Conservation (phyloP, 1,140 invertebrate genomes). For the Aradophagus sp. region DNA sequence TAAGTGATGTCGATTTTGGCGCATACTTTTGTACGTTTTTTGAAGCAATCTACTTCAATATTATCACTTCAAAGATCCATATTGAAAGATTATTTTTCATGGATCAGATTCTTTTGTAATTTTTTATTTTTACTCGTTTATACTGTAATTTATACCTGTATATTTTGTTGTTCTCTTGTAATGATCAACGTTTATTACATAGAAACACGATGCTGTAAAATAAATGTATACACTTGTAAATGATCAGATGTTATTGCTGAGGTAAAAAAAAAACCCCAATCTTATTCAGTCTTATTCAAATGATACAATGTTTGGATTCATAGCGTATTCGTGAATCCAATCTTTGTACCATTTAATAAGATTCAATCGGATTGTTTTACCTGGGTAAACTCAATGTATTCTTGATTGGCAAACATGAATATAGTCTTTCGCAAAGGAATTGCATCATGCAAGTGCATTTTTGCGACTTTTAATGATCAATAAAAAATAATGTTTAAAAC, state of each 20-base stretch:
- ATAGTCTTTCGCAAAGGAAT: no score
- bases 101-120: conserved; percentile 27
- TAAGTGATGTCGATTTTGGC: conserved; percentile 13
- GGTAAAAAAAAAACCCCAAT: no score
- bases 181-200: conserved; percentile 1
- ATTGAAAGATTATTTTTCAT: background rate
- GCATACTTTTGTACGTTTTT: conserved; percentile 26
- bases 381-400: no score
- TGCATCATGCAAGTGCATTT: no score
- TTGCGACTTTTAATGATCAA: no score
- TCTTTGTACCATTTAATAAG: no score
- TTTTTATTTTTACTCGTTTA: conserved; percentile 20
- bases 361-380: no score
- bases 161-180: conserved; percentile 14
- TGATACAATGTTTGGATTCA: no score
- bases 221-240: conserved; percentile 24
- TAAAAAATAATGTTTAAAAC: no score
- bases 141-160: conserved; percentile 34
- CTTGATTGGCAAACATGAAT: no score
- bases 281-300: no score
- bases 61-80: conserved; percentile 6
- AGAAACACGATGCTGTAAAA: conserved; percentile 18
- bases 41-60: background rate
- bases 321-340: no score
- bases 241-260: background rate